phyloP scores from a whole-genome alignment of 2,888 invertebrate species.

The Apamea anceps region DNA sequence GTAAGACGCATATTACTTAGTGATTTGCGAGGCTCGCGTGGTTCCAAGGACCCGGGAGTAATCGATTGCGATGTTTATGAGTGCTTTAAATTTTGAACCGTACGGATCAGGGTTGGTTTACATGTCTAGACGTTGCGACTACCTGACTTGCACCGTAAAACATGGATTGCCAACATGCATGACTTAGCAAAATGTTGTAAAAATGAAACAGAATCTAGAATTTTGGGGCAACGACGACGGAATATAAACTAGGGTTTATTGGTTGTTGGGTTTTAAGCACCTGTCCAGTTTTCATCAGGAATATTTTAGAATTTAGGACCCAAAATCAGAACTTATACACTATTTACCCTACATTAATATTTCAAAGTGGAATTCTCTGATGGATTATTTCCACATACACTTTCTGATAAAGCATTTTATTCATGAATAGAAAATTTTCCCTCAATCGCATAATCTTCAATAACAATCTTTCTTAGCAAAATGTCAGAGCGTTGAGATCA shows the following conservation, averaged over 20 bases:
- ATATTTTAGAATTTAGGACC: not conserved
- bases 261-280: conserved; percentile 9
- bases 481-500: conserved; percentile 55
- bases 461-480: conserved; percentile 56
- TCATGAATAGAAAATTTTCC: conserved; percentile 1
- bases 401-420: conserved; percentile 12
- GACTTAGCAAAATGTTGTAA: conserved; percentile 29
- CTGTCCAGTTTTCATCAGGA: not conserved
- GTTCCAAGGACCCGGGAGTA: conserved; percentile 68
- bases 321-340: not conserved
- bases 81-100: conserved; percentile 74
- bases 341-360: not conserved
- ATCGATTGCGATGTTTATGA: conserved; percentile 79
- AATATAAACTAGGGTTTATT: not conserved
- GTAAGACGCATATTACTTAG: conserved; percentile 65
- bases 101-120: conserved; percentile 53
- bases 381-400: conserved; percentile 1
- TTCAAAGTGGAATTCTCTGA: not conserved
- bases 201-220: conserved; percentile 22
- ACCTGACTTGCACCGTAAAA: conserved; percentile 49
- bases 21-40: conserved; percentile 72
- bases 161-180: conserved; percentile 50
- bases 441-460: conserved; percentile 43
- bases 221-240: conserved; percentile 21
- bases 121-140: conserved; percentile 47